Base-by-base conservation (phyloP, 2,797 vertebrate genomes). In the Acestrorhynchus altus region DNA sequence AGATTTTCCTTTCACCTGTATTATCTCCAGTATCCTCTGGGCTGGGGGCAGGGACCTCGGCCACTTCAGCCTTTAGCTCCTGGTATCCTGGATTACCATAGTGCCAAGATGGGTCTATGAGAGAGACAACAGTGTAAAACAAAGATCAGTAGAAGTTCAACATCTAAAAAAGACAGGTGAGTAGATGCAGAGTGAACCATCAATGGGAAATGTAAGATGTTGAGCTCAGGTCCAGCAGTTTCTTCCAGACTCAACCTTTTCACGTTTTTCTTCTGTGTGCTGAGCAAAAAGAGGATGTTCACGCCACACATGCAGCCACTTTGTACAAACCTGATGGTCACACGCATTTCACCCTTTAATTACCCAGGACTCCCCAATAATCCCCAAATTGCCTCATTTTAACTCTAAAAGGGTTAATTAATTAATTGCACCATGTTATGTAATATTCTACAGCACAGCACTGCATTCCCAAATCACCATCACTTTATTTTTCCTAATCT, bases 61-160 rank as follows among this genome's bases (percentile, higher is more conserved):
- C 96, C 74, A 96, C 91, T 71, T 95, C 95, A 0, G 96, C 96
- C 87, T 96, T 96, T 84, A 98, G 81, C 89, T 98, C 97, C 87
- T 96, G 96, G 87, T 94, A 98, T 60, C 90, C 78, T 4, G 89
- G 22, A 2, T 80, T 70, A 75, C 92, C 89, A 0, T 87, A 74
- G 76, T 92, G 89, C 96, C 95, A 96, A 1, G 86, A 83, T 1
- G 96, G 84, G 78, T 92, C 96, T 97, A n/a, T 49, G 13, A 26
- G 56, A 52, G 31, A 40, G n/a, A 26, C 46, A 75, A 2, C 57
- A 31, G 76, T 24, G 80, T 20, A 67, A 54, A 35, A 20, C n/a
- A 54, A 8, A 16, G 5, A 51, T 46, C 26, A 70, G 8, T 9
- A 1, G 18, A 24, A 13, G 3, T 20, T 22, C 24, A 11, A 12